Evolutionary conservation across 2,888 invertebrate species (phyloP).

Genomic region (Oscheius sp.): DNA sequence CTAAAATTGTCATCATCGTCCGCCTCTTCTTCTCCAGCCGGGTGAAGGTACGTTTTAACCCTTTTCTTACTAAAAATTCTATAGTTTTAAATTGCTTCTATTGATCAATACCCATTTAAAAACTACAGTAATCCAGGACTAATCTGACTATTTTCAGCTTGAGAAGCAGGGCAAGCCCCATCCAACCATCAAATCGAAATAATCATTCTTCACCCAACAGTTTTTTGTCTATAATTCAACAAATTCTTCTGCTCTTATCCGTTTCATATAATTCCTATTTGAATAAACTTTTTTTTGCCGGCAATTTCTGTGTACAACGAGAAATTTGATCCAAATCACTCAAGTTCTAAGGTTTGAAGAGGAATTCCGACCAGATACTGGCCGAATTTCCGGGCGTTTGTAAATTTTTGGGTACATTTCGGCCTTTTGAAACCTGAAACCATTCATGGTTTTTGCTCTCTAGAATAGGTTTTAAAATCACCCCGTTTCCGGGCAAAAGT

Average conservation of each 20-base stretch:
- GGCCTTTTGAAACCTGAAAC: too few species aligned
- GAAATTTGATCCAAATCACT: too few species aligned
- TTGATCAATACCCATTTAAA: neutral
- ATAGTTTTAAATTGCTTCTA: constrained; percentile 1
- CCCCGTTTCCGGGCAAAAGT: too few species aligned
- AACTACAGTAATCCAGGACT: neutral
- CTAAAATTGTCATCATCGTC: constrained; percentile 1
- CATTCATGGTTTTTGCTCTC: too few species aligned
- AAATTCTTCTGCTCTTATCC: neutral
- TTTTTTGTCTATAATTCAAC: neutral
- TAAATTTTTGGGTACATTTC: too few species aligned
- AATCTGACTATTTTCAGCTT: constrained; percentile 54
- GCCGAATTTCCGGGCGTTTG: too few species aligned
- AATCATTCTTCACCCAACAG: constrained; percentile 8
- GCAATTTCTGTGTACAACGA: neutral
- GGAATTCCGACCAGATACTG: too few species aligned
- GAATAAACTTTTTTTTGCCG: neutral
- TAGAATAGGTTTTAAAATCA: too few species aligned
- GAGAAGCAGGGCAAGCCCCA: constrained; percentile 68
- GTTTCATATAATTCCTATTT: constrained; percentile 1
- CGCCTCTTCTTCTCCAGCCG: neutral
- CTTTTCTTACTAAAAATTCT: neutral
- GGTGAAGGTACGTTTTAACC: constrained; percentile 12
- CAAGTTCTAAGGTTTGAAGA: too few species aligned
- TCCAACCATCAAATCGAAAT: too few species aligned